These are phyloP conservation scores for Drosophila quadrilineata DNA, from an alignment of 1,140 invertebrate species.

Conservation along the genomic window DNA sequence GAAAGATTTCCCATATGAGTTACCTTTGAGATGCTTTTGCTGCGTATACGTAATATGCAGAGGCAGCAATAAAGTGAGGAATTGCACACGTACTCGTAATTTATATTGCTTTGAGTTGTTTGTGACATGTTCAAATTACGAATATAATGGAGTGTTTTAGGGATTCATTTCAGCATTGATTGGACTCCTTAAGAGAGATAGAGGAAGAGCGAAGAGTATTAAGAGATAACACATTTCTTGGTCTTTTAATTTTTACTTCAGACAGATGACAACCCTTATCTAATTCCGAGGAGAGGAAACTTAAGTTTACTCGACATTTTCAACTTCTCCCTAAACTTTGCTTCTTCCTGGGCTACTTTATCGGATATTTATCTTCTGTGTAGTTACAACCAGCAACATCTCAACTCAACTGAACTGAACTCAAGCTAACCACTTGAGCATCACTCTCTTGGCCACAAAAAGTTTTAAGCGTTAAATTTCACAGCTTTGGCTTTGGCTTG, in stretches of 20 bases:
- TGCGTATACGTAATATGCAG: slow-evolving; percentile 20
- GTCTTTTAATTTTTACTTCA: background rate
- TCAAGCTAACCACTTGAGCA: slow-evolving; percentile 7
- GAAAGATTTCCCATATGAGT: slow-evolving; percentile 19
- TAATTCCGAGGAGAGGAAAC: background rate
- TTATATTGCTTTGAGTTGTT: slow-evolving; percentile 17
- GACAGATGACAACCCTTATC: background rate
- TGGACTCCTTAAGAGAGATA: background rate
- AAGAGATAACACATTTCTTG: background rate
- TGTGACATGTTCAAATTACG: slow-evolving; percentile 13
- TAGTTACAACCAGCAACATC: background rate
- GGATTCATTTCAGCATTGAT: slow-evolving; percentile 2
- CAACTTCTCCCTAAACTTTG: background rate
- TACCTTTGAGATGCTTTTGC: background rate
- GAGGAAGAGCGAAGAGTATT: too few relatives aligned
- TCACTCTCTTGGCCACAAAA: slow-evolving; percentile 9
- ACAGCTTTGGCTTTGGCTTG: background rate
- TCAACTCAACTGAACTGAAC: too few relatives aligned
- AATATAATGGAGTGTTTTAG: slow-evolving; percentile 6
- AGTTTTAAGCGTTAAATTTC: slow-evolving; percentile 16
- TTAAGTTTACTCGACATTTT: background rate
- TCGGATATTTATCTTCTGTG: background rate
- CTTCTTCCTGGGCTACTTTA: background rate
- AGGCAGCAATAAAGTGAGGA: slow-evolving; percentile 21
- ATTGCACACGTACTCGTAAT: slow-evolving; percentile 29